Conservation (phyloP, 2,888 invertebrate species). For the Liopterus haemorrhoidalis region DNA sequence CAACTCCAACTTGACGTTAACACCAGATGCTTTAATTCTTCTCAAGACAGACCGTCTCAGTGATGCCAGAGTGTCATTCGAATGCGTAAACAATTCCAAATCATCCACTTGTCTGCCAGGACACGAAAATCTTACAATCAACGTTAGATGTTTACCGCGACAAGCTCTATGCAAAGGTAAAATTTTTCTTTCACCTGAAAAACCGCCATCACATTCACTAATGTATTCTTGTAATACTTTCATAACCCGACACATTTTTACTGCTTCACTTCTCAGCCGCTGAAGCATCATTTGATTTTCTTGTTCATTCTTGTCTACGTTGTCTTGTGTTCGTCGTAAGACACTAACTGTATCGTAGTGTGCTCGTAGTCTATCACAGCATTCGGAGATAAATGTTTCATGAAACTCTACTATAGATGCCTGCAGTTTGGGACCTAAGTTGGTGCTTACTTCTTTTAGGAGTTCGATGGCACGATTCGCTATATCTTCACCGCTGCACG, state of each 20-base stretch:
- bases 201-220: conserved; percentile 87
- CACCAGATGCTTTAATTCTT: conserved; percentile 55
- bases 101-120: conserved; percentile 86
- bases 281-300: conserved; percentile 45
- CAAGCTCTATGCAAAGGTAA: conserved; percentile 86
- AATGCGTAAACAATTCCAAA: conserved; percentile 86
- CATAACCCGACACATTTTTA: conserved; percentile 87
- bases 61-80: conserved; percentile 87
- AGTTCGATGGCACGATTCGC: conserved; percentile 87
- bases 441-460: conserved; percentile 88
- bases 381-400: conserved; percentile 85
- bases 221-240: conserved; percentile 93
- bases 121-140: conserved; percentile 74
- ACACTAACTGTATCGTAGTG: conserved; percentile 77
- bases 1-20: conserved; percentile 82
- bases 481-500: conserved; percentile 86
- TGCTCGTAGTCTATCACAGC: conserved; percentile 81
- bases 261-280: conserved; percentile 61
- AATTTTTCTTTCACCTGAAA: conserved; percentile 80
- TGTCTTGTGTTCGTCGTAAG: conserved; percentile 52
- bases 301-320: conserved; percentile 44
- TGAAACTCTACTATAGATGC: conserved; percentile 77
- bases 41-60: conserved; percentile 72
- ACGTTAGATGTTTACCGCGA: conserved; percentile 80
- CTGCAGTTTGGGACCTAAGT: conserved; percentile 80